Base-by-base conservation (phyloP, 2,113 vertebrate genomes). In the Siphamia tubifer region DNA sequence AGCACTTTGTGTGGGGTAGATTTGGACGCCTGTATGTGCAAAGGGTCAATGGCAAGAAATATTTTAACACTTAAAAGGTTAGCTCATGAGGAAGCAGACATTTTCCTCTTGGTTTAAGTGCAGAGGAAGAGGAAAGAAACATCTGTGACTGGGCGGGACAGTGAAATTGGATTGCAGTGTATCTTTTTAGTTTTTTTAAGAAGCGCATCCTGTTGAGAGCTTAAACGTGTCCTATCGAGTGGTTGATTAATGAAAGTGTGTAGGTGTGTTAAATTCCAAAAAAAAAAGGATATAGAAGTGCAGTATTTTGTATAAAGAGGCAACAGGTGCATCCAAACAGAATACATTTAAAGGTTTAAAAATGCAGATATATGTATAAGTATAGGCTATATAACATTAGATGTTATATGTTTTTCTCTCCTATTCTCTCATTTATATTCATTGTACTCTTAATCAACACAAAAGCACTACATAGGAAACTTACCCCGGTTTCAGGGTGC, bases 401-500 rank as follows among this genome's bases (percentile, higher is more conserved):
- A 19, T 6, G n/a, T 40, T 6, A 25, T 5, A 17, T 27, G 42
- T 0, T 32, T 8, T 9, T 35, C 4, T 12, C 8, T 20, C 34
- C 12, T 17, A 28, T 8, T 55, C 19, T 34, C 31, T 8, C 15
- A 21, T 6, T 23, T 31, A 9, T 27, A 38, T 42, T 23, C 16
- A 8, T 11, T 1, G 24, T 35, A 13, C 16, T 42, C 7, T 27
- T 35, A 7, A 42, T 28, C 44, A 32, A 60, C 20, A 57, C 23
- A 47, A 20, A 61, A 21, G 35, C 35, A 60, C 25, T 28, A 2
- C 0, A 42, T 12, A 63, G 15, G 42, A 48, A 36, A 90, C 95
- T 96, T 90, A 98, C 96, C 92, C 97, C 97, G 0, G 94, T 96
- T 80, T 98, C 97, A 1, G 97, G 97, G 89, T 98, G 95, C 67